These are phyloP conservation scores for Perdita meconis DNA, from an alignment of 2,888 invertebrate species.

Conservation along the genomic window DNA sequence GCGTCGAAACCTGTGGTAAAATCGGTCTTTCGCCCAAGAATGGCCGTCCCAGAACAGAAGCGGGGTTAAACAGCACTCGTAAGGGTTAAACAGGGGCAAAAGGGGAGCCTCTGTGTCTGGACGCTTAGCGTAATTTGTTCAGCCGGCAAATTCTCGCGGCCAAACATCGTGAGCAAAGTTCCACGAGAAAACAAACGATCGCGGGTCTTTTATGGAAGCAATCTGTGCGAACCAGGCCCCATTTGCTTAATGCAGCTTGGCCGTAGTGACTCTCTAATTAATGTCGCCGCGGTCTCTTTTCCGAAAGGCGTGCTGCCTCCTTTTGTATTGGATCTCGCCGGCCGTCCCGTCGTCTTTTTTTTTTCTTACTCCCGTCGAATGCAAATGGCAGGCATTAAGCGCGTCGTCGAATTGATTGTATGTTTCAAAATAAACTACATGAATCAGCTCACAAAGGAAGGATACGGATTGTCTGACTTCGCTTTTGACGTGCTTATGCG, in stretches of 20 bases:
- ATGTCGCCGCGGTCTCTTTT: slow-evolving; percentile 51
- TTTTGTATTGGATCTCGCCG: slow-evolving; percentile 23
- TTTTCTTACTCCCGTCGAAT: neutral
- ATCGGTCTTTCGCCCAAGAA: slow-evolving; percentile 3
- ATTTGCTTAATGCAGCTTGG: slow-evolving; percentile 57
- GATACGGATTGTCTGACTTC: no score
- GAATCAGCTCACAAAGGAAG: no score
- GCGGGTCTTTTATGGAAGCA: slow-evolving; percentile 54
- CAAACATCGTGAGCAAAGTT: slow-evolving; percentile 35
- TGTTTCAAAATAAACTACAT: neutral
- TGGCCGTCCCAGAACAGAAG: slow-evolving; percentile 3
- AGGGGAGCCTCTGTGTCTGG: neutral
- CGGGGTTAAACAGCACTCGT: neutral
- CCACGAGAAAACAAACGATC: slow-evolving; percentile 46
- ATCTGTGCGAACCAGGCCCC: slow-evolving; percentile 44
- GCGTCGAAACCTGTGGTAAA: no score
- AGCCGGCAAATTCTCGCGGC: slow-evolving; percentile 39
- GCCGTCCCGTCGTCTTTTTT: neutral
- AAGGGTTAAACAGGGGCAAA: neutral
- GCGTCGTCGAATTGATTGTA: neutral
- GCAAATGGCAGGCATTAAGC: slow-evolving; percentile 24
- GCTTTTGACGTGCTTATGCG: no score
- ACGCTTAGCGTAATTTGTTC: slow-evolving; percentile 51
- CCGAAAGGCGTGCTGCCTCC: slow-evolving; percentile 30
- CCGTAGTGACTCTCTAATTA: slow-evolving; percentile 53